Base-by-base conservation (phyloP, 2,113 vertebrate species). In the Lamprologus ornatipinnis region DNA sequence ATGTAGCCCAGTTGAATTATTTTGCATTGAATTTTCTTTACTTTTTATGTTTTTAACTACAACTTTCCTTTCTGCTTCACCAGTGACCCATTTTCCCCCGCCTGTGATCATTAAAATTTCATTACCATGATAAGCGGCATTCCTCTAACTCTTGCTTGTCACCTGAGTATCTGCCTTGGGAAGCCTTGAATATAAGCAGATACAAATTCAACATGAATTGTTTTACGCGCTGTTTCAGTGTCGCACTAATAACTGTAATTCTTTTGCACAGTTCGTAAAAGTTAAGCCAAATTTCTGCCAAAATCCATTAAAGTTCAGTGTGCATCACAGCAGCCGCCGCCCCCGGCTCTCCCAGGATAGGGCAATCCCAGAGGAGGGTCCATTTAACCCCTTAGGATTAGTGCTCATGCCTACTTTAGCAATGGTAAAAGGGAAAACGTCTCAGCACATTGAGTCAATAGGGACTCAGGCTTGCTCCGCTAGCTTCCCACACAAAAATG, bases 381-480 rank as follows among this genome's bases (percentile, higher is more conserved):
- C 90, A 90, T 95, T 96, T 95, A 96, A 95, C 94, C 96, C 94
- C 87, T 82, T 57, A 92, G 96, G 96, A 97, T 97, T 96, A 97
- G 94, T 75, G 82, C 93, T 94, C 94, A 95, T 96, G 95, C 94
- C 94, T 97, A 87, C 94, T 96, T 96, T 96, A 96, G 95, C 94
- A 93, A 80, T 88, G 84, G 95, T 91, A 93, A 95, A 94, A 94
- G 92, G 92, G 89, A 94, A 94, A 95, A 89, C n/a, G 90, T 94
- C 95, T 94, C 88, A 88, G 92, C 85, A 73, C 88, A 94, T 91
- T 84, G 90, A 93, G 92, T 95, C 94, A 92, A 92, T 94, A 87
- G 92, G 86, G 93, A 93, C 89, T 94, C 91, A 84, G 83, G 87
- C 84, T 79, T 84, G 86, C 91, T 92, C 84, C 45, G 19, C 85